phyloP scores from a whole-genome alignment of 37 sponge, comb jelly and placozoan species.

The Geodia barretti region DNA sequence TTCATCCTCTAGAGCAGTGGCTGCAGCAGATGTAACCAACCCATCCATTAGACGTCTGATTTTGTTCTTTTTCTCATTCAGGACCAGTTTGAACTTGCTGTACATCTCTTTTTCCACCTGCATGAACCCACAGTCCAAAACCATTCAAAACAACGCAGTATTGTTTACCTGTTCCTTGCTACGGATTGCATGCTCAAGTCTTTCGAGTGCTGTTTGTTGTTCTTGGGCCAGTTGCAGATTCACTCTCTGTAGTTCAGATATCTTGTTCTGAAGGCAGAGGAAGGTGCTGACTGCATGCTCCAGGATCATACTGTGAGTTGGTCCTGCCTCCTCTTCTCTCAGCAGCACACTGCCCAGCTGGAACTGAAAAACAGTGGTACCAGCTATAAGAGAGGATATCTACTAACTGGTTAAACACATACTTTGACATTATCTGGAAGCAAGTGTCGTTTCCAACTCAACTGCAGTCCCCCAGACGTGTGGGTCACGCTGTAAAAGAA shows the following conservation, averaged over 20 bases:
- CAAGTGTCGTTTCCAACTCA: conserved; percentile 71
- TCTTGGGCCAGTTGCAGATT: conserved; percentile 37
- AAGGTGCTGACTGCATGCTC: conserved; percentile 48
- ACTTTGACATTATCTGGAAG: conserved; percentile 37
- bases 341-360: conserved; percentile 47
- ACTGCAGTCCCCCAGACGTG: conserved; percentile 9
- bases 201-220: conserved; percentile 23
- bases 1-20: not conserved
- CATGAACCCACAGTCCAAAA: too few species aligned
- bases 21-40: not conserved
- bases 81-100: conserved; percentile 70
- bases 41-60: conserved; percentile 58
- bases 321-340: not conserved
- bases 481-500: conserved; percentile 27
- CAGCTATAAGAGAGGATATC: too few species aligned
- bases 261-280: conserved; percentile 9
- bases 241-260: conserved; percentile 17
- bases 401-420: too few species aligned
- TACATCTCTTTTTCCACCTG: conserved; percentile 56
- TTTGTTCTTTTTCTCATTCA: conserved; percentile 77
- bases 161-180: conserved; percentile 38
- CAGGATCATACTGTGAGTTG: conserved; percentile 11
- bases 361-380: too few species aligned
- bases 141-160: not conserved
- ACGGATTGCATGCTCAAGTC: conserved; percentile 26